phyloP scores from a whole-genome alignment of 2,113 vertebrate species.

The Cyprinus carpio region DNA sequence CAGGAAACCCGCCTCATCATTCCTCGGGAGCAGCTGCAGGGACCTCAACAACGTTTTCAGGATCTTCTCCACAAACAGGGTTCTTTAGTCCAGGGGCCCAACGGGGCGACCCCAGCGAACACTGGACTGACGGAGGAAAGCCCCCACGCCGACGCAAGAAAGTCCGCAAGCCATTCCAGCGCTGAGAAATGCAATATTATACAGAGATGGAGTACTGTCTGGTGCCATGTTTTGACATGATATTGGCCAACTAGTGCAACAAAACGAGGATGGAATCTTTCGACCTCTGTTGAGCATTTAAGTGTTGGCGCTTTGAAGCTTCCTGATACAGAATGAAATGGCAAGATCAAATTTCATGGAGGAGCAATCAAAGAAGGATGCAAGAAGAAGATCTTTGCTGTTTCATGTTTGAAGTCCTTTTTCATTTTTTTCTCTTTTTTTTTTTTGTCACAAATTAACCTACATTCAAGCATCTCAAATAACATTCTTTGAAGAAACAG shows the following conservation, averaged over 20 bases:
- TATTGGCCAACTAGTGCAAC: not conserved
- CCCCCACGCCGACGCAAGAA: slow-evolving; percentile 84
- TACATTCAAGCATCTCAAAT: not conserved
- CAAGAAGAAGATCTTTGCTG: not conserved
- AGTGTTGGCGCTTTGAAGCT: not conserved
- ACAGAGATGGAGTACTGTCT: not conserved
- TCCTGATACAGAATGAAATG: not conserved
- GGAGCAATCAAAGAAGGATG: not conserved
- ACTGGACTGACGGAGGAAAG: slow-evolving; percentile 77
- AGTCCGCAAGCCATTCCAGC: slow-evolving; percentile 88
- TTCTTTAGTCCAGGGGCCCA: slow-evolving; percentile 72
- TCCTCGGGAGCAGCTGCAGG: slow-evolving; percentile 60
- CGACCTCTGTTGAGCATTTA: not conserved
- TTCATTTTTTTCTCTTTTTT: not conserved
- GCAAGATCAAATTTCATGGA: not conserved
- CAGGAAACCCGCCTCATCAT: slow-evolving; percentile 66
- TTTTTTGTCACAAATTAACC: not conserved
- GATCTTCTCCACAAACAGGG: slow-evolving; percentile 69
- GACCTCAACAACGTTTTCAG: slow-evolving; percentile 57
- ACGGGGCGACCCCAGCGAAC: slow-evolving; percentile 69
- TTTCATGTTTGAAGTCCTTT: slow-evolving; percentile 14
- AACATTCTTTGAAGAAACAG: not conserved
- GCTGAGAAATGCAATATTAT: slow-evolving; percentile 68
- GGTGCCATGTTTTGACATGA: not conserved
- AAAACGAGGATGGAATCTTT: not conserved